Conservation (phyloP, 1,140 invertebrate species). For the Tetraneura akinire region DNA sequence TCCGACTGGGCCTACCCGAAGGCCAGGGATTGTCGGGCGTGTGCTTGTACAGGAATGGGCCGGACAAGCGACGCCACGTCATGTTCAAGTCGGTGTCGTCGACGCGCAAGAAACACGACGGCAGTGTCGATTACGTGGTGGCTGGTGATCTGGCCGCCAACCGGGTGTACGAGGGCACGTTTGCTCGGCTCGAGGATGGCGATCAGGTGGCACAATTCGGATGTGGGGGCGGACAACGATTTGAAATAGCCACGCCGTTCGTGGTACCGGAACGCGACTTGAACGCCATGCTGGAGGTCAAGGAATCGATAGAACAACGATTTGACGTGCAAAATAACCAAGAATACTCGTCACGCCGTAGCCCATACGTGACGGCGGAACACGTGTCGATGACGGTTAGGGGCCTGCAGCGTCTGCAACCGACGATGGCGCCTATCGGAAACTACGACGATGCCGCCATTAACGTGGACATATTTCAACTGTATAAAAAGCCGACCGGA, state of each 20-base stretch:
- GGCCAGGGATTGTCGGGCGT: slow-evolving; percentile 32
- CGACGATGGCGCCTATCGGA: background rate
- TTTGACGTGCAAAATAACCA: background rate
- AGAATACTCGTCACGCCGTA: background rate
- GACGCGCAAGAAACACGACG: slow-evolving; percentile 13
- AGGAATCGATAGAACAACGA: slow-evolving; percentile 22
- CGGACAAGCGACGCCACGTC: slow-evolving; percentile 28
- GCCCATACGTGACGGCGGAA: background rate
- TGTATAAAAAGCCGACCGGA: background rate
- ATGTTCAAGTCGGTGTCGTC: slow-evolving; percentile 35
- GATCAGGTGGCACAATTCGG: slow-evolving; percentile 38
- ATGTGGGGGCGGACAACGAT: slow-evolving; percentile 5
- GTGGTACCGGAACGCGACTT: slow-evolving; percentile 23
- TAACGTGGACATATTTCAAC: slow-evolving; percentile 29
- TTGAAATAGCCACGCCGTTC: slow-evolving; percentile 39
- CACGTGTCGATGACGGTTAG: slow-evolving; percentile 21
- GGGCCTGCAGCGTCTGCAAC: background rate
- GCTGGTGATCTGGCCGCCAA: slow-evolving; percentile 29
- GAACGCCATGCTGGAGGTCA: slow-evolving; percentile 21
- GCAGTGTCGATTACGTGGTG: slow-evolving; percentile 30
- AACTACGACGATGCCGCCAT: background rate
- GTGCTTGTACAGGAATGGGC: slow-evolving; percentile 18
- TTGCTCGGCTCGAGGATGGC: slow-evolving; percentile 18
- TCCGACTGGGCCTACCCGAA: slow-evolving; percentile 1
- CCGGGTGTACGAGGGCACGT: slow-evolving; percentile 46